Conservation (phyloP, 2,888 invertebrate species). For the Gortyna flavago region DNA sequence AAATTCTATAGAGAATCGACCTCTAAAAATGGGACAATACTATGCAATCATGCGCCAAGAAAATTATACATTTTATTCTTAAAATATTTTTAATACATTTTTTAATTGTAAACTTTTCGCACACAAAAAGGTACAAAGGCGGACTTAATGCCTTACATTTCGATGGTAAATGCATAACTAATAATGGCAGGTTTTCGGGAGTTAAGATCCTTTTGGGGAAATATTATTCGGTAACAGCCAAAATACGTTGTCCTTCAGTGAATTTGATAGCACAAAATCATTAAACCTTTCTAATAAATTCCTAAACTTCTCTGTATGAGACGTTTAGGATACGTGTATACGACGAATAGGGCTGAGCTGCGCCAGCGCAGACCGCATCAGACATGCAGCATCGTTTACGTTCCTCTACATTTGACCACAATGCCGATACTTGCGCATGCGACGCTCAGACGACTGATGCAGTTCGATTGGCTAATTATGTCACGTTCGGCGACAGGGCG, state of each 20-base stretch:
- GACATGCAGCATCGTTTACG: conserved; percentile 58
- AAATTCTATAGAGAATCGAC: conserved; percentile 36
- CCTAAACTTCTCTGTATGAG: neutral
- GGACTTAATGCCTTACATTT: neutral
- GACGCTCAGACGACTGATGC: conserved; percentile 44
- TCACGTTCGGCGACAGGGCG: conserved; percentile 50
- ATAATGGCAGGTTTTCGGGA: too few species aligned
- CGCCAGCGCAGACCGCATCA: conserved; percentile 17
- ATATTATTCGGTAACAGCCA: neutral
- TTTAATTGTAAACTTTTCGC: neutral
- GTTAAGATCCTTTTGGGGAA: neutral
- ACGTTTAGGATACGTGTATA: too few species aligned
- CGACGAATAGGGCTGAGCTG: neutral
- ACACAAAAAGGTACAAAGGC: neutral
- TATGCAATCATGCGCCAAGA: conserved; percentile 1
- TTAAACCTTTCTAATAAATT: neutral
- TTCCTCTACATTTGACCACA: conserved; percentile 58
- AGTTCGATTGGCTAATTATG: conserved; percentile 62
- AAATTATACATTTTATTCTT: neutral
- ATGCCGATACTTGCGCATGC: conserved; percentile 64
- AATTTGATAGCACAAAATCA: neutral
- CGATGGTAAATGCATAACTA: neutral
- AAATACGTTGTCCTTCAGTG: neutral
- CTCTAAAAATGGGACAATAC: conserved; percentile 15
- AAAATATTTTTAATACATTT: neutral